Base-by-base conservation (phyloP, 2,888 invertebrate genomes). In the Synanthedon vespiformis region DNA sequence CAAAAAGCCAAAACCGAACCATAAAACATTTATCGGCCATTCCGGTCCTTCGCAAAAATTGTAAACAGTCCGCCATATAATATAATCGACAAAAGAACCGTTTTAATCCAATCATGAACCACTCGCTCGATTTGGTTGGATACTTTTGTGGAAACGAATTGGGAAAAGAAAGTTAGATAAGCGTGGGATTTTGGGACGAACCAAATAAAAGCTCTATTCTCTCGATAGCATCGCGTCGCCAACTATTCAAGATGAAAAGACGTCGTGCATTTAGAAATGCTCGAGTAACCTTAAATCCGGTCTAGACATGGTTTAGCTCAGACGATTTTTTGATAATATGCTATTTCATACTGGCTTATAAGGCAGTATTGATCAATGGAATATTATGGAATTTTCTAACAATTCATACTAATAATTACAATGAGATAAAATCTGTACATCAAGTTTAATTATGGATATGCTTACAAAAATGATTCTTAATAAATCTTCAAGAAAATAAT, bases 121-220 rank as follows among this genome's bases (percentile, higher is more conserved):
- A 72, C 64, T 72, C 72, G 64, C 71, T 68, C 61, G 60, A 72
- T 74, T 75, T 73, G 75, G 70, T 63, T 57, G 52, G 57, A 58
- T 63, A 62, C 60, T 64, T 69, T 68, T 67, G 60, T 56, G 55
- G 54, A 52, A 63, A 56, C 60, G 61, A 62, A 64, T 65, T 58
- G 61, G 61, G 63, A 62, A 65, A 72, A 65, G 74, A 79, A 80
- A 78, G 75, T 75, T 67, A 72, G 66, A 62, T 70, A 61, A 70
- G 69, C 79, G 80, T 80, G 79, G 77, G 80, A 77, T 71, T 68
- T 63, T 63, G 65, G 63, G 67, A 68, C 65, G 68, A 73, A 75
- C 70, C 58, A 63, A 70, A 70, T 64, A 61, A 67, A 63, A 67
- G 55, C 52, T 27, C 44, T 72, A 65, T 59, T 58, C 55, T 55